Base-by-base conservation (phyloP, 2,113 vertebrate species). In the Zosterops hypoxanthus region DNA sequence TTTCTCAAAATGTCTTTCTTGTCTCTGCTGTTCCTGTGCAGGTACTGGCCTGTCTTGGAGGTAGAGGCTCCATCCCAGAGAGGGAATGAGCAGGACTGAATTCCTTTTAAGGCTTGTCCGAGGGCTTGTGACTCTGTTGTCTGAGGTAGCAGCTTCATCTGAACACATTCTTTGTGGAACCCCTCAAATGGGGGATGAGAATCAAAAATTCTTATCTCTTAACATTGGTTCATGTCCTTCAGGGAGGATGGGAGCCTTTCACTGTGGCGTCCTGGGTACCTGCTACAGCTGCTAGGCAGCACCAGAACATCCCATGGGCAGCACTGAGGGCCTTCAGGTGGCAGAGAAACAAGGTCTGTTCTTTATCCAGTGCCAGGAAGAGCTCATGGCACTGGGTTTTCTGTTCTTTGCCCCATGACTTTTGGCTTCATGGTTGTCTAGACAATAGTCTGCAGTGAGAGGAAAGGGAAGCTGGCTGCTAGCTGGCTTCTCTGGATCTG, bases 181-280 rank as follows among this genome's bases (percentile, higher is more conserved):
- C 21, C 8, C 20, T 28, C 31, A 77, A 53, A 36, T 7, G 4
- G 41, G 23, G 24, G 25, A 23, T 49, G 23, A 85, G 39, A 84
- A 72, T 46, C 11, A 29, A 65, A 64, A 42, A 22, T 49, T 33
- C 28, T 24, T 49, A 8, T 49, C 16, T 50, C 36, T 28, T 41
- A 41, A 22, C 0, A 1, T 2, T 42, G 28, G 2, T 41, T 41
- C 0, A 0, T 25, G 34, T 64, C 44, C 49, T 72, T 81, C 56
- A 42, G 76, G 84, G 17, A 79, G 33, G 14, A 9, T 28, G 29
- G 25, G 47, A 71, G 6, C n/a, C 17, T 70, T 69, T 46, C 42
- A 33, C 25, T 56, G 50, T 29, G 7, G 22, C 53, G 11, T 53
- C 34, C 70, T 68, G 80, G 5, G 12, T 33, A 44, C 33, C 44